These are phyloP conservation scores for Chymomyza amoena DNA, from an alignment of 2,888 invertebrate genomes.

Conservation along the genomic window DNA sequence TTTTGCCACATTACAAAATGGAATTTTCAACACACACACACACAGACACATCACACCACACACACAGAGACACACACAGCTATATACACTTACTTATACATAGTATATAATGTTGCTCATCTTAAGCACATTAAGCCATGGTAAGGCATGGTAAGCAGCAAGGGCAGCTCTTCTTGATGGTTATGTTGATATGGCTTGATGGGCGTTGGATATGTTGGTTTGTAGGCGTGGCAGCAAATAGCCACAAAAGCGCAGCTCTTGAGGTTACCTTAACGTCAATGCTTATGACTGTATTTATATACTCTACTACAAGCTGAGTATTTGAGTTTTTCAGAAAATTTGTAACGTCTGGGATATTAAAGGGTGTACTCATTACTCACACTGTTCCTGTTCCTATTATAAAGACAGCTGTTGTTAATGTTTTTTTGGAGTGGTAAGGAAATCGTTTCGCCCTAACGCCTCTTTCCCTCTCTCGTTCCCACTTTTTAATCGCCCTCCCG, in stretches of 20 bases:
- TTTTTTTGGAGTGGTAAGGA: too few relatives aligned
- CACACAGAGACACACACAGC: slow-evolving; percentile 15
- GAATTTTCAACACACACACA: slow-evolving; percentile 41
- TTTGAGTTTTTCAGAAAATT: background rate
- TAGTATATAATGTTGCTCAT: slow-evolving; percentile 69
- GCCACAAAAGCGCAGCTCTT: slow-evolving; percentile 43
- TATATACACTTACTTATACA: slow-evolving; percentile 13
- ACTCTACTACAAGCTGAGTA: background rate
- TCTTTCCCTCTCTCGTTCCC: too few relatives aligned
- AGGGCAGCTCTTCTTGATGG: background rate
- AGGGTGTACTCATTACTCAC: too few relatives aligned
- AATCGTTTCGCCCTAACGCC: too few relatives aligned
- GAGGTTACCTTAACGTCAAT: slow-evolving; percentile 25
- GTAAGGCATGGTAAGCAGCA: slow-evolving; percentile 14
- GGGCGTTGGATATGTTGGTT: slow-evolving; percentile 8
- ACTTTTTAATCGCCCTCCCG: too few relatives aligned
- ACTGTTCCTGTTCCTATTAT: too few relatives aligned
- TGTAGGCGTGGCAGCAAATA: slow-evolving; percentile 21
- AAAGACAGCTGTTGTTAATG: too few relatives aligned
- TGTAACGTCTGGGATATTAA: background rate
- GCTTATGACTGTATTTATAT: slow-evolving; percentile 4
- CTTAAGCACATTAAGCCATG: slow-evolving; percentile 70
- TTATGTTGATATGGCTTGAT: background rate
- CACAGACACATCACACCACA: slow-evolving; percentile 3
- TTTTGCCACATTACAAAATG: slow-evolving; percentile 72